phyloP scores from a whole-genome alignment of 2,797 vertebrate genomes.

The Tolypeutes matacus region DNA sequence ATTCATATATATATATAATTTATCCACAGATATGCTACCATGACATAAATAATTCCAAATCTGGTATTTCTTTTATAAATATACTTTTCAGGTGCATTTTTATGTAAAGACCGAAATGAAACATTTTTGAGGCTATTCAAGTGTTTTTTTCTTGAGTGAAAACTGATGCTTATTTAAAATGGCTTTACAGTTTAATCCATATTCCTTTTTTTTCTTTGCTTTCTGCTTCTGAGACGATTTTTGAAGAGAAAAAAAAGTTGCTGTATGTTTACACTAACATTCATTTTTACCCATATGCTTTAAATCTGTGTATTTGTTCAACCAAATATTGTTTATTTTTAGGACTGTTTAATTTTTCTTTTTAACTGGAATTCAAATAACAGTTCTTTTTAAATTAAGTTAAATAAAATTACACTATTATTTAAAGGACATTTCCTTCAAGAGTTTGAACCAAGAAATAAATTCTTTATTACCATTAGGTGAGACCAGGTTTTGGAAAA shows the following conservation, averaged over 20 bases:
- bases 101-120: slow-evolving; percentile 83
- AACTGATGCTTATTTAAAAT: slow-evolving; percentile 87
- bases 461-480: slow-evolving; percentile 61
- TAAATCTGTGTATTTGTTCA: slow-evolving; percentile 86
- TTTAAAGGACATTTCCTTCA: slow-evolving; percentile 69
- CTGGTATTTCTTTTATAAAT: slow-evolving; percentile 86
- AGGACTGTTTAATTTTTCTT: slow-evolving; percentile 80
- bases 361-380: slow-evolving; percentile 81
- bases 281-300: slow-evolving; percentile 87
- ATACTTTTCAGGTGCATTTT: slow-evolving; percentile 82
- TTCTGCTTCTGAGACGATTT: slow-evolving; percentile 82
- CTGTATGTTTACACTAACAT: slow-evolving; percentile 82
- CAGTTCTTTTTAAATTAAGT: slow-evolving; percentile 71
- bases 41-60: slow-evolving; percentile 84
- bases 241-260: slow-evolving; percentile 75
- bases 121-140: slow-evolving; percentile 84
- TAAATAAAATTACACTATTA: slow-evolving; percentile 71
- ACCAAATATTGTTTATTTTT: slow-evolving; percentile 84
- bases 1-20: slow-evolving; percentile 52
- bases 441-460: slow-evolving; percentile 66
- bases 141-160: slow-evolving; percentile 85
- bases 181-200: slow-evolving; percentile 86
- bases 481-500: slow-evolving; percentile 58
- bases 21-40: slow-evolving; percentile 81
- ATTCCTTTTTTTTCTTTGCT: slow-evolving; percentile 74